Base-by-base conservation (phyloP, 2,113 vertebrate species). In the Gymnobelideus leadbeateri region DNA sequence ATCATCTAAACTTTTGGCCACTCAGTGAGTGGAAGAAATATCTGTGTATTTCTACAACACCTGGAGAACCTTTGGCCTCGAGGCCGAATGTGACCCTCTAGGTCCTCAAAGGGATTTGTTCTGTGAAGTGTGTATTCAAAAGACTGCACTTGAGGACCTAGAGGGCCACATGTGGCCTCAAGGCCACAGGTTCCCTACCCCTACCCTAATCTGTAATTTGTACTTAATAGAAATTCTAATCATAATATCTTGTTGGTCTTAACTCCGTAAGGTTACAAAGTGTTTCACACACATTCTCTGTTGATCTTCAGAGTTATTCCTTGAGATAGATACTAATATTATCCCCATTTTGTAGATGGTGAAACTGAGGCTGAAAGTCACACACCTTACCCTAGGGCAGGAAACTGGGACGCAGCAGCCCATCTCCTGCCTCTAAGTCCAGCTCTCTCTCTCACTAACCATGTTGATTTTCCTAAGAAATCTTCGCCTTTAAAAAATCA, bases 31-130 rank as follows among this genome's bases (percentile, higher is more conserved):
- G 77, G 89, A 94, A 94, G 92, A 49, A 93, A 1, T 52, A 46
- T 43, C 24, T 91, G 93, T 90, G 12, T 95, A 92, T 91, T 95
- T 96, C 50, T 89, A 57, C 92, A 61, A 43, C 89, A 94, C 7
- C 23, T 24, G 23, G 53, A 23, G 52, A 52, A 52, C 16, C 52
- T 52, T 19, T 3, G 16, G 52, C 16, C 52, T 52, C 52, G 19
- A 52, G 52, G 52, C 16, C 52, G 19, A 16, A 52, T 52, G 52
- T 52, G 52, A 16, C 16, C 52, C 52, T 52, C 52, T 52, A 52
- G 52, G 52, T 52, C 16, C 52, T 52, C 51, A 52, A 52, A 52
- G 51, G 51, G 1, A 52, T 52, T 52, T 52, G 51, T 19, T 52
- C 52, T 52, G 52, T 52, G 52, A 52, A 52, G 52, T 21, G 2